Evolutionary conservation across 2,888 invertebrate genomes (phyloP).

Genomic region (Scrobipalpa atriplicella): DNA sequence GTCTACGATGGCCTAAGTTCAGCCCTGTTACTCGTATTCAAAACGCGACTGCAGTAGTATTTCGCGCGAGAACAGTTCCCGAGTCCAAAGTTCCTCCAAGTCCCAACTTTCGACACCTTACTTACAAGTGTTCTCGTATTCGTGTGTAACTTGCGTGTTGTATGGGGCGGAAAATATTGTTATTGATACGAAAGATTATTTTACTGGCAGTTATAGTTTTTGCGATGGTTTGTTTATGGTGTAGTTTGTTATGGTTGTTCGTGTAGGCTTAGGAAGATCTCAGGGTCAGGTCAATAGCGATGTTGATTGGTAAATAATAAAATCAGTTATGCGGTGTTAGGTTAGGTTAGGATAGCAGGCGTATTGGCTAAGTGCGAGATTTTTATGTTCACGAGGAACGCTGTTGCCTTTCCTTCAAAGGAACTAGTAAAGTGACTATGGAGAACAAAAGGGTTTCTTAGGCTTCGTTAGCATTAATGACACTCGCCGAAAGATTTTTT

Average conservation of each 20-base stretch:
- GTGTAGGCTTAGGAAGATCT: too few species aligned
- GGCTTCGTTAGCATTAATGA: too few species aligned
- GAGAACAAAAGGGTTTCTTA: too few species aligned
- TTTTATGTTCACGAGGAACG: too few species aligned
- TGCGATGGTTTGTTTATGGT: background rate
- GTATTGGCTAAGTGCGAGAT: too few species aligned
- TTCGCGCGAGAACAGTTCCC: background rate
- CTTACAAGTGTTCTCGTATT: slow-evolving; percentile 5
- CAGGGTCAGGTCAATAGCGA: too few species aligned
- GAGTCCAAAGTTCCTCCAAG: background rate
- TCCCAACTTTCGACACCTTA: slow-evolving; percentile 1
- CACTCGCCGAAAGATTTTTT: too few species aligned
- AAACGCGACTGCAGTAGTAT: slow-evolving; percentile 7
- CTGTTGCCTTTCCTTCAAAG: too few species aligned
- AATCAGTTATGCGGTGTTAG: too few species aligned
- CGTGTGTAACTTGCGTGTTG: background rate
- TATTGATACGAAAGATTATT: background rate
- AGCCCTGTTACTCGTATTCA: background rate
- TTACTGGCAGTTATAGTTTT: background rate
- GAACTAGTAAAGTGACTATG: too few species aligned
- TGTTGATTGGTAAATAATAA: too few species aligned
- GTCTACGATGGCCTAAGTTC: background rate
- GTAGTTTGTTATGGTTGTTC: background rate
- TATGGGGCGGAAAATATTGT: slow-evolving; percentile 4
- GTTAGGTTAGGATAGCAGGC: too few species aligned